Evolutionary conservation across 2,113 vertebrate species (phyloP).

Genomic region (Gallinago paraguaiae): DNA sequence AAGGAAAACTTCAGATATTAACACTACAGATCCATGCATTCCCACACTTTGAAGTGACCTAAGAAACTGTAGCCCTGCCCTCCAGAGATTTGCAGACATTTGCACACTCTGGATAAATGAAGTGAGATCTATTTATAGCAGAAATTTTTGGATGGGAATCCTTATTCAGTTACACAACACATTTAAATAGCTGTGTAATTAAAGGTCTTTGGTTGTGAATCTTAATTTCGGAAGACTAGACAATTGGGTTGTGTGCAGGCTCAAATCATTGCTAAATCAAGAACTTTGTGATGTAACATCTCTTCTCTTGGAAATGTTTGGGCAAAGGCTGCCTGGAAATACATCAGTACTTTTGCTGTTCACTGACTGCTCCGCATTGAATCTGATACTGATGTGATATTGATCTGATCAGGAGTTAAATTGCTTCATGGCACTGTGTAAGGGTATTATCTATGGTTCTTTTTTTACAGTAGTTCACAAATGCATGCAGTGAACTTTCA

Average conservation of each 20-base stretch:
- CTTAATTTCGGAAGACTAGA: background rate
- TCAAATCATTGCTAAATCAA: background rate
- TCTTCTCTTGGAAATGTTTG: background rate
- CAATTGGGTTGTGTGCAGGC: background rate
- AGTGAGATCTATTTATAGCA: background rate
- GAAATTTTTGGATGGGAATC: background rate
- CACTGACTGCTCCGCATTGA: background rate
- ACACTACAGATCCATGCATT: background rate
- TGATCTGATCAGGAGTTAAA: background rate
- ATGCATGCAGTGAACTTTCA: background rate
- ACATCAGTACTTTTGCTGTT: too few species aligned
- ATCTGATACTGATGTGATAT: background rate
- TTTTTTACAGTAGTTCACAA: background rate
- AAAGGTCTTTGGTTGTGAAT: background rate
- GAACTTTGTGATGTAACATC: background rate
- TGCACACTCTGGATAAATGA: background rate
- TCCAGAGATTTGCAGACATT: background rate
- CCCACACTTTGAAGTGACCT: background rate
- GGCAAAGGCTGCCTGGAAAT: background rate
- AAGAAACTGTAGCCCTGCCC: background rate
- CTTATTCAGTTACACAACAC: background rate
- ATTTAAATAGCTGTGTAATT: background rate
- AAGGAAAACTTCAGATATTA: background rate
- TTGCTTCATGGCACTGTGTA: background rate
- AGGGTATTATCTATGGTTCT: background rate